Conservation (phyloP, 2,888 invertebrate genomes). For the Caenorhabditis sp. region DNA sequence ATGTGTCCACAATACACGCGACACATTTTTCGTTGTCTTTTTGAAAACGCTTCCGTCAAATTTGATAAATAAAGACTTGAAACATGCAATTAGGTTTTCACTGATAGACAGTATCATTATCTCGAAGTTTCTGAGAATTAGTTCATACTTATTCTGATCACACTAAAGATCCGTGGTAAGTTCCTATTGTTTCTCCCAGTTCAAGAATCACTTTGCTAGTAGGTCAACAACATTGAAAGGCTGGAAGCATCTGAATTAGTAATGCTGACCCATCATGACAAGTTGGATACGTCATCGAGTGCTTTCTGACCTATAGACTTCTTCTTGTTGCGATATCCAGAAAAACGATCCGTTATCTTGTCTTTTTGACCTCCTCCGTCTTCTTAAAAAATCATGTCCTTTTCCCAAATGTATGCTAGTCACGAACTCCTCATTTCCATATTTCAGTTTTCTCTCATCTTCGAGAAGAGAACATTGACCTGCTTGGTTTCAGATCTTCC, state of each 20-base stretch:
- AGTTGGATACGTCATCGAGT: neutral
- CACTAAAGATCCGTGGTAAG: too few species aligned
- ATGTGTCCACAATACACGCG: neutral
- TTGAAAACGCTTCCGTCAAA: too few species aligned
- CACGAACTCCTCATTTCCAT: constrained; percentile 2
- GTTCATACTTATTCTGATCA: too few species aligned
- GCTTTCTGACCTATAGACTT: neutral
- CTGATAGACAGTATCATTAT: too few species aligned
- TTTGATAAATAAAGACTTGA: too few species aligned
- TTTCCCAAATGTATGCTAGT: neutral
- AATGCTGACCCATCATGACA: neutral
- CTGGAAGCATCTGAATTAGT: neutral
- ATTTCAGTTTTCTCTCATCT: neutral
- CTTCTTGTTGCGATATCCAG: too few species aligned
- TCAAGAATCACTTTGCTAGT: too few species aligned
- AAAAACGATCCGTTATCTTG: neutral
- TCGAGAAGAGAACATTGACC: neutral
- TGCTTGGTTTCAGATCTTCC: neutral
- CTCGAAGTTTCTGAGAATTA: too few species aligned
- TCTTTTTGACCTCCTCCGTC: neutral
- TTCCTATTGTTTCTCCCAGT: too few species aligned
- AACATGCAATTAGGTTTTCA: too few species aligned
- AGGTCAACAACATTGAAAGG: neutral
- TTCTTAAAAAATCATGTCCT: constrained; percentile 1
- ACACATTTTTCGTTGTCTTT: too few species aligned